phyloP scores from a whole-genome alignment of 1,140 invertebrate species.

The Armadillidium nasatum region DNA sequence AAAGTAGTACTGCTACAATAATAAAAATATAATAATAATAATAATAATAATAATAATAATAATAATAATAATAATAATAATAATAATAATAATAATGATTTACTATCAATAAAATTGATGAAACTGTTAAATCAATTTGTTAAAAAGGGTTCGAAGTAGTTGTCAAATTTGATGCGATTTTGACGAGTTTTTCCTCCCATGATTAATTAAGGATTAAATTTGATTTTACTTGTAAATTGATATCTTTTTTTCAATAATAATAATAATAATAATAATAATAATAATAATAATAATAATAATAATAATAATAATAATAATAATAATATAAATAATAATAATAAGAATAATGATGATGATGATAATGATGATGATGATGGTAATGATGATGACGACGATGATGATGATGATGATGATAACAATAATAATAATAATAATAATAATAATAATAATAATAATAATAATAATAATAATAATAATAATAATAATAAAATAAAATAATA shows the following conservation, averaged over 20 bases:
- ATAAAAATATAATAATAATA: too few relatives aligned
- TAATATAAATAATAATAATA: neutral
- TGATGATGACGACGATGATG: constrained; percentile 8
- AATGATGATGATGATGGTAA: constrained; percentile 14
- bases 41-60: too few relatives aligned
- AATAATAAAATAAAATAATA: constrained; percentile 21
- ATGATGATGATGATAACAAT: constrained; percentile 17
- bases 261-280: constrained; percentile 24
- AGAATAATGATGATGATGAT: too few relatives aligned
- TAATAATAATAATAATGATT: too few relatives aligned
- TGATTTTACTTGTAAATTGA: neutral
- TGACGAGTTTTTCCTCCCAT: too few relatives aligned
- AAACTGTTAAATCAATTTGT: too few relatives aligned
- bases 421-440: constrained; percentile 22
- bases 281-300: constrained; percentile 20
- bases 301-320: constrained; percentile 24
- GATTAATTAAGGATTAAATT: too few relatives aligned
- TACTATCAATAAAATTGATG: too few relatives aligned
- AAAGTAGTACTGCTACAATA: too few relatives aligned
- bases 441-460: constrained; percentile 23
- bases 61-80: too few relatives aligned
- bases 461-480: constrained; percentile 24
- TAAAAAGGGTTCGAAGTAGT: too few relatives aligned
- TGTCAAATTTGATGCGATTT: too few relatives aligned
- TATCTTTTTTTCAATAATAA: constrained; percentile 1